Base-by-base conservation (phyloP, 2,797 vertebrate genomes). In the Orientallactaga sibirica region DNA sequence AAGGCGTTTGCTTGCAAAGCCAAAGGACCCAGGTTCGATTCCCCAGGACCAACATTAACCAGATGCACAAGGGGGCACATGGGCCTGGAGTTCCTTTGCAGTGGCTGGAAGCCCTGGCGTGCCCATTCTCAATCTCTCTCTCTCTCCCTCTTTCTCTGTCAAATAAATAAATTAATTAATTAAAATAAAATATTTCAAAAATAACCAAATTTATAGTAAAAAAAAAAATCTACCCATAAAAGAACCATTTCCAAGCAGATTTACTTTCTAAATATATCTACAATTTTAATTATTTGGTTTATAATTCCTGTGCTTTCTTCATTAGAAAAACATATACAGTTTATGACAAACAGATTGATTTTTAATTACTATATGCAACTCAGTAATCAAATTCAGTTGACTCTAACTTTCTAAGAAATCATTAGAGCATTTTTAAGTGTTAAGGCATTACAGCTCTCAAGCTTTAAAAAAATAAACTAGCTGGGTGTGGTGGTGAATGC, bases 311-410 rank as follows among this genome's bases (percentile, higher is more conserved):
- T 24, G 5, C 4, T 48, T 91, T 80, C 75, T 89, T 48, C 76
- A 61, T 16, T 61, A 7, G 74, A 90, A 92, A 90, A 86, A 77
- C 43, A 87, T 73, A 73, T 68, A 27, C 0, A 64, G 27, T 64
- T 91, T 83, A 58, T 86, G 88, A 80, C 14, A 86, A 48, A 86
- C 29, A 16, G 74, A 58, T n/a, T 84, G 11, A 27, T 90, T 86
- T 86, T 81, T 11, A 81, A 75, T 88, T 78, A 85, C 62, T 19
- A 48, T 16, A 24, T 29, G n/a, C 2, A 20, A 68, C 18, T 67
- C 68, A 71, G 33, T 82, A 90, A 88, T 81, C 79, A 83, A 80
- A 88, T 74, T 86, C 62, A 62, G 70, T 80, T 95, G 78, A 55
- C 24, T 95, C 80, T 62, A 86, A 86, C 12, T 86, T 88, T 84